These are phyloP conservation scores for Sapajus apella DNA, from an alignment of 2,113 vertebrate genomes.

Conservation along the genomic window DNA sequence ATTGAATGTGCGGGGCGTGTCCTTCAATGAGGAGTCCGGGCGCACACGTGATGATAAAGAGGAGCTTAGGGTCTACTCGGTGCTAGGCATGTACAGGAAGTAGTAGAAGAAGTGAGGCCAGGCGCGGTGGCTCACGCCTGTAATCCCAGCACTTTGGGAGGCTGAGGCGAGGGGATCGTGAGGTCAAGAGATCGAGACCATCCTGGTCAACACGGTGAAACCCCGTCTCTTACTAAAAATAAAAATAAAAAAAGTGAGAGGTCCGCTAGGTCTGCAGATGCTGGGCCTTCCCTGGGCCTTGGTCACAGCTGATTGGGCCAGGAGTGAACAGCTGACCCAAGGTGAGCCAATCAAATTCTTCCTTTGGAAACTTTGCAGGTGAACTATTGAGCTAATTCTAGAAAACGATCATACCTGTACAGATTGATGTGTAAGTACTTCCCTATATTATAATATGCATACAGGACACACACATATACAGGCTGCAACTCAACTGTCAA, in stretches of 20 bases:
- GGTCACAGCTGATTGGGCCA: background rate
- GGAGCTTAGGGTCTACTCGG: background rate
- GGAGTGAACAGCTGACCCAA: background rate
- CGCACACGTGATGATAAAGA: background rate
- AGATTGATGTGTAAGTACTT: background rate
- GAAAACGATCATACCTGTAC: background rate
- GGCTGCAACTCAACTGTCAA: background rate
- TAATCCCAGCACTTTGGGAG: too few species aligned
- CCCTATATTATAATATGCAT: background rate
- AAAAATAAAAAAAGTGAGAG: fast-evolving
- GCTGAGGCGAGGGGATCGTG: too few species aligned
- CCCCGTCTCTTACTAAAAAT: too few species aligned
- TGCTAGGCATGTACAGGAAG: too few species aligned
- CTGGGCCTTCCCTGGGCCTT: fast-evolving
- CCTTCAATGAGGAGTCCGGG: background rate
- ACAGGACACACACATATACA: background rate
- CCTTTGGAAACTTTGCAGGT: background rate
- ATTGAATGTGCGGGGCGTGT: background rate
- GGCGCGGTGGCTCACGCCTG: too few species aligned
- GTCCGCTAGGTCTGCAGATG: background rate
- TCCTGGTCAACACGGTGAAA: too few species aligned
- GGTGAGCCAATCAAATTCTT: background rate
- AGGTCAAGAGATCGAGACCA: too few species aligned
- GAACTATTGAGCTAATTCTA: background rate
- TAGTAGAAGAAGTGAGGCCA: fast-evolving